These are phyloP conservation scores for Lophius piscatorius DNA, from an alignment of 2,113 vertebrate genomes.

Conservation along the genomic window DNA sequence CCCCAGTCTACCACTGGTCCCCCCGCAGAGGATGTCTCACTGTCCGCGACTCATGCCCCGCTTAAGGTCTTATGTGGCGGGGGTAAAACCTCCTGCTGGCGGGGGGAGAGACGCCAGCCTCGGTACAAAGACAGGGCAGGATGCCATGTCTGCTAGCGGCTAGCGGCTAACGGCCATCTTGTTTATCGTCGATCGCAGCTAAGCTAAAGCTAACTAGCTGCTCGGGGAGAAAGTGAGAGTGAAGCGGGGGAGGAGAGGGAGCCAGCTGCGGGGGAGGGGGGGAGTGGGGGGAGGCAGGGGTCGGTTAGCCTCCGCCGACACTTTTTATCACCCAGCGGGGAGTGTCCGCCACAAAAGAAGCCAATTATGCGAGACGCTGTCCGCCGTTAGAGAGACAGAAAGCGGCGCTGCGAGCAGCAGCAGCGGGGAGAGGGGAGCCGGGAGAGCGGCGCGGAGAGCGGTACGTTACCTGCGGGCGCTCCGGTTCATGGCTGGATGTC, in stretches of 20 bases:
- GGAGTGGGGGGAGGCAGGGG: slow-evolving; percentile 24
- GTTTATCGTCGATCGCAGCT: slow-evolving; percentile 65
- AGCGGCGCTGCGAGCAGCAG: neutral
- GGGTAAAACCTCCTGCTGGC: neutral
- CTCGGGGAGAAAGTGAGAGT: slow-evolving; percentile 55
- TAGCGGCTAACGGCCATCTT: slow-evolving; percentile 76
- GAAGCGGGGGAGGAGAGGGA: slow-evolving; percentile 39
- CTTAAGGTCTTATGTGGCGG: too few species aligned
- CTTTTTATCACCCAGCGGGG: slow-evolving; percentile 31
- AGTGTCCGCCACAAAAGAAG: slow-evolving; percentile 40
- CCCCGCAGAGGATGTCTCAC: neutral
- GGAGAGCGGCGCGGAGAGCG: neutral
- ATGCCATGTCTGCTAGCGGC: slow-evolving; percentile 65
- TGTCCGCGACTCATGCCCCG: too few species aligned
- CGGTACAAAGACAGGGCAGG: slow-evolving; percentile 73
- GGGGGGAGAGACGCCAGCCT: neutral
- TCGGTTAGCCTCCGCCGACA: neutral
- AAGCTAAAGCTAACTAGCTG: slow-evolving; percentile 35
- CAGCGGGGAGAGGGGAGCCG: slow-evolving; percentile 15
- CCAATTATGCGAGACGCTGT: slow-evolving; percentile 6
- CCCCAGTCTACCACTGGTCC: neutral
- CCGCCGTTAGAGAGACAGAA: too few species aligned
- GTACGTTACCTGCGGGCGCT: slow-evolving; percentile 72
- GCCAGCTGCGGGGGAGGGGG: slow-evolving; percentile 7
- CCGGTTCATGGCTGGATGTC: slow-evolving; percentile 70